Conservation (phyloP, 1,140 invertebrate genomes). For the Diorhabda carinulata region DNA sequence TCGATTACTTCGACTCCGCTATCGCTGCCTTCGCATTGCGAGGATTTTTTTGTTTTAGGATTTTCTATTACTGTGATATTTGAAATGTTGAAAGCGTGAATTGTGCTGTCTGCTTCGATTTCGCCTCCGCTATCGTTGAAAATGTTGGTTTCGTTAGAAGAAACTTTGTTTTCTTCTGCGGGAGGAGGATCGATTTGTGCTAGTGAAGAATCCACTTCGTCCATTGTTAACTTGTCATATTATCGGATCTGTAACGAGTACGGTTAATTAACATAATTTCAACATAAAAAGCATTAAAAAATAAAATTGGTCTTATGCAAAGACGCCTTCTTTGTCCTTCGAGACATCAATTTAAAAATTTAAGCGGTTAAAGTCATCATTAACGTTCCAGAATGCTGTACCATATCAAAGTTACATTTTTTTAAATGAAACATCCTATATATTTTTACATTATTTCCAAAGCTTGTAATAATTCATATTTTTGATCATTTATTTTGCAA, state of each 20-base stretch:
- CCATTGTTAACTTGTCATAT: conserved; percentile 7
- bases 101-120: conserved; percentile 31
- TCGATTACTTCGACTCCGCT: conserved; percentile 71
- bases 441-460: no score
- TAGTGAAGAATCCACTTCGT: not conserved
- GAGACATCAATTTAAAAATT: no score
- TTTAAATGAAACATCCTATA: no score
- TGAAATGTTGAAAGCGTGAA: conserved; percentile 37
- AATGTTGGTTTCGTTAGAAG: not conserved
- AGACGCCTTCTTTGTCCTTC: no score
- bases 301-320: no score
- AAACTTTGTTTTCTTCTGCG: not conserved
- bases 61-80: conserved; percentile 41
- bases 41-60: conserved; percentile 14
- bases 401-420: no score
- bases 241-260: not conserved
- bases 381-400: no score
- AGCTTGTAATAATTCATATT: no score
- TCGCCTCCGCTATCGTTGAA: conserved; percentile 24
- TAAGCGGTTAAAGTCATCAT: no score
- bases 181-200: not conserved
- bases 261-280: not conserved
- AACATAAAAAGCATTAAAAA: no score
- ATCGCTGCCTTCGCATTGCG: conserved; percentile 64
- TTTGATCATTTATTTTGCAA: no score